Evolutionary conservation across 1,140 invertebrate genomes (phyloP).

Genomic region (Penaeus vannamei): DNA sequence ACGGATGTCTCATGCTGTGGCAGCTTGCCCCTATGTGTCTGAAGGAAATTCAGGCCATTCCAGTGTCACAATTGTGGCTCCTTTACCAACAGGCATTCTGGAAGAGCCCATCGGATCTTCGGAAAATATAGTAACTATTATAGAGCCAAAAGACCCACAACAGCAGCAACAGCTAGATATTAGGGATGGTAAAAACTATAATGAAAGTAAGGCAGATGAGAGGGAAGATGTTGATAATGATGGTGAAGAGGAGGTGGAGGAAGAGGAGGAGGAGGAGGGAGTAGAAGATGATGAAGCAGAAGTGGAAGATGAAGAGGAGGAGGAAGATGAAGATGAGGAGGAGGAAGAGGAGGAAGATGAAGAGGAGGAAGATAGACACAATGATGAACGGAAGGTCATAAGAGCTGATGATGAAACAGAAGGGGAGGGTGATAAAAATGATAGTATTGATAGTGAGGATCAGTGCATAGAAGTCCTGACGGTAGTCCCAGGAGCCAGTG

Average conservation of each 20-base stretch:
- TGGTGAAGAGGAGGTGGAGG: background rate
- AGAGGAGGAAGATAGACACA: slow-evolving; percentile 64
- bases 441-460: slow-evolving; percentile 71
- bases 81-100: slow-evolving; percentile 56
- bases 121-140: background rate
- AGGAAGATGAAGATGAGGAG: slow-evolving; percentile 51
- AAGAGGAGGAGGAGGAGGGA: slow-evolving; percentile 44
- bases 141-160: slow-evolving; percentile 3
- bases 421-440: slow-evolving; percentile 68
- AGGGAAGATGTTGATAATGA: slow-evolving; percentile 18
- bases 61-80: slow-evolving; percentile 41
- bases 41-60: slow-evolving; percentile 30
- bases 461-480: slow-evolving; percentile 71
- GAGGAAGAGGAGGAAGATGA: slow-evolving; percentile 66
- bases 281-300: slow-evolving; percentile 31
- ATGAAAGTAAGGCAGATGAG: slow-evolving; percentile 44
- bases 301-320: slow-evolving; percentile 19
- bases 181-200: slow-evolving; percentile 12
- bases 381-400: slow-evolving; percentile 44
- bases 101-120: slow-evolving; percentile 57
- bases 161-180: slow-evolving; percentile 20
- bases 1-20: slow-evolving; percentile 3
- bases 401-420: slow-evolving; percentile 64
- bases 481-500: slow-evolving; percentile 70
- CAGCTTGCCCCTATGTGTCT: slow-evolving; percentile 28